Evolutionary conservation across 2,797 vertebrate species (phyloP), one percentile per base, ranked within the genome.

Genomic region (Aldrovandia affinis): DNA sequence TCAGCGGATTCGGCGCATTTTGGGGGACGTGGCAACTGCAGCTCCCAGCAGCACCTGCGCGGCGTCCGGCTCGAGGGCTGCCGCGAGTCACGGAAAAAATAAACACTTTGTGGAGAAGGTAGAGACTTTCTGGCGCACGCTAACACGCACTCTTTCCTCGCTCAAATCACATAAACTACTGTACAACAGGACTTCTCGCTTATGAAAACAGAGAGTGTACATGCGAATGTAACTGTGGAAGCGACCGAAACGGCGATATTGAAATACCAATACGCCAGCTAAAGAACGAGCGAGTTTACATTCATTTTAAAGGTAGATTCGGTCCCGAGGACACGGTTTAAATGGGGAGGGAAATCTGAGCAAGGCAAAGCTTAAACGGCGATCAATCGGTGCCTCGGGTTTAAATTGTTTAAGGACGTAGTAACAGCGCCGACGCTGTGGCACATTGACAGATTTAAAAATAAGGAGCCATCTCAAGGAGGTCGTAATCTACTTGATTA

Each of bases 1-100:
- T 81, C 1, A 79, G 78, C 83, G 88, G 88, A 85, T 88, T 81
- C 88, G 90, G 36, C 65, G 55, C 28, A 77, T 89, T 86, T 88
- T 83, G 82, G 93, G 92, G 92, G 91, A 96, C 95, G 95, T 96
- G 95, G 95, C 95, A 95, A 86, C 87, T 84, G 42, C 85, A 92
- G 90, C 81, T 85, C 75, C 63, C 80, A 70, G 30, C 85, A 61
- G 61, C 36, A 47, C 85, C 70, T 57, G 73, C 61, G 4, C 68
- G 84, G 78, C 0, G 65, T 81, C 83, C 89, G 63, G 88, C 90
- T 86, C 90, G 90, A 86, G 87, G 88, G 88, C 54, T 81, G 89
- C 87, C 85, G 28, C 57, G 57, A 73, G 83, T 83, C 33, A 82
- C 20, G 65, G 42, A 83, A 78, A 73, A 78, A 70, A 42, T 39